Conservation (phyloP, 30 jellyfish, hydroid and myxozoan genomes). For the Pseudorhiza aurosa region DNA sequence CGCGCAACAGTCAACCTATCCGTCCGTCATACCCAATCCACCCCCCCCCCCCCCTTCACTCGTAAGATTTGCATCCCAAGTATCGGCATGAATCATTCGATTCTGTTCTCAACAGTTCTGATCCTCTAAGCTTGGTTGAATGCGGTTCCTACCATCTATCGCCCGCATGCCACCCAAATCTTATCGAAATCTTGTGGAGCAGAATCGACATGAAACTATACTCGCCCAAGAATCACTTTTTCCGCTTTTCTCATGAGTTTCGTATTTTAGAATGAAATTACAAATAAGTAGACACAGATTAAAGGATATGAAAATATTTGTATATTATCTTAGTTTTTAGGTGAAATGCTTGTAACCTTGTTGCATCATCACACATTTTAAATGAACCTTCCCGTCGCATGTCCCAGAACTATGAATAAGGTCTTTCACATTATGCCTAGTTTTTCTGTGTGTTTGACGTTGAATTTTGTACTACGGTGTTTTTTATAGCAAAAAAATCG, state of each 20-base stretch:
- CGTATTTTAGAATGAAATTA: slow-evolving; percentile 20
- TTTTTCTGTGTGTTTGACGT: neutral
- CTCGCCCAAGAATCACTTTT: too few species aligned
- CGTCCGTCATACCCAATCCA: too few species aligned
- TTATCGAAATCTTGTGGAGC: too few species aligned
- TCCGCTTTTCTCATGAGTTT: neutral
- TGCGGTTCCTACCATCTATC: too few species aligned
- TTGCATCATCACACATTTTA: neutral
- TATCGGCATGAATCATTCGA: too few species aligned
- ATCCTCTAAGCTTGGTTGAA: too few species aligned
- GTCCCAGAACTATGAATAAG: neutral
- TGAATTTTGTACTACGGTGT: neutral
- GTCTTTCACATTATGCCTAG: neutral
- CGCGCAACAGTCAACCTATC: too few species aligned
- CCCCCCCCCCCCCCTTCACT: too few species aligned
- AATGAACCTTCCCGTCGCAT: neutral
- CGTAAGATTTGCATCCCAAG: too few species aligned
- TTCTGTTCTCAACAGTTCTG: too few species aligned
- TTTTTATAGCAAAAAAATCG: neutral
- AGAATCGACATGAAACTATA: too few species aligned
- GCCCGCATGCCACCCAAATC: too few species aligned
- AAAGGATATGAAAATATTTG: neutral
- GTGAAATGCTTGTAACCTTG: neutral
- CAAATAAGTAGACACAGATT: slow-evolving; percentile 27
- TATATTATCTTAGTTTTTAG: slow-evolving; percentile 9